A percentile compares a stretch with the other conserved stretches of the same genome.
Evolutionary conservation across 1,140 invertebrate species (phyloP).

Genomic region (Heliconius hermathena): DNA sequence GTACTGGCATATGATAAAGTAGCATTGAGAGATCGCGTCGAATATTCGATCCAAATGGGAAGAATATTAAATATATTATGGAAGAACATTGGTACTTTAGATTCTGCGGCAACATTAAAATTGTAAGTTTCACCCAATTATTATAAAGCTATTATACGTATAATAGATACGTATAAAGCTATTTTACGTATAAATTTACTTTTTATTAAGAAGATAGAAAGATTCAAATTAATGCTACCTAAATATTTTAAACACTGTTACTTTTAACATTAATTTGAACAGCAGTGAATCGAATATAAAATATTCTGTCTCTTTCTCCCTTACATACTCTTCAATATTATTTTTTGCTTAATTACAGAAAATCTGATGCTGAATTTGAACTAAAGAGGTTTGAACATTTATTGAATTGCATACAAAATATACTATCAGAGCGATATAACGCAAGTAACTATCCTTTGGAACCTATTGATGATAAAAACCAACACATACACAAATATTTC

Average conservation of each 20-base stretch:
- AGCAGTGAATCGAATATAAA: too few species aligned
- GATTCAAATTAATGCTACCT: too few species aligned
- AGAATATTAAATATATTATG: constrained; percentile 65
- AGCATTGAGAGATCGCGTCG: constrained; percentile 58
- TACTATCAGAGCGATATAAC: constrained; percentile 30
- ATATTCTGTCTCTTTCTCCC: too few species aligned
- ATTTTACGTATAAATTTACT: background rate
- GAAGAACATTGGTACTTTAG: constrained; percentile 71
- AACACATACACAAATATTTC: constrained; percentile 42
- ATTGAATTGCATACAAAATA: constrained; percentile 48
- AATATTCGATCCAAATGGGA: constrained; percentile 64
- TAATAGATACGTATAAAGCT: too few species aligned
- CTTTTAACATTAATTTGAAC: too few species aligned
- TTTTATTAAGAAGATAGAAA: too few species aligned
- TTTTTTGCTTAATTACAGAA: too few species aligned
- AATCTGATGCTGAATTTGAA: constrained; percentile 63
- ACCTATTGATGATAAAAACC: constrained; percentile 22
- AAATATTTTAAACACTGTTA: too few species aligned
- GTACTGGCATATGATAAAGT: constrained; percentile 63
- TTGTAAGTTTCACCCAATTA: constrained; percentile 51
- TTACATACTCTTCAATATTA: too few species aligned
- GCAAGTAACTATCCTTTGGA: constrained; percentile 19
- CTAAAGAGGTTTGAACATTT: constrained; percentile 61
- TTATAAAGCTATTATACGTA: too few species aligned
- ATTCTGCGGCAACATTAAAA: constrained; percentile 48